Evolutionary conservation across 2,888 invertebrate genomes (phyloP), one percentile per base, ranked within the genome.

Genomic region (Rhagonycha fulva): DNA sequence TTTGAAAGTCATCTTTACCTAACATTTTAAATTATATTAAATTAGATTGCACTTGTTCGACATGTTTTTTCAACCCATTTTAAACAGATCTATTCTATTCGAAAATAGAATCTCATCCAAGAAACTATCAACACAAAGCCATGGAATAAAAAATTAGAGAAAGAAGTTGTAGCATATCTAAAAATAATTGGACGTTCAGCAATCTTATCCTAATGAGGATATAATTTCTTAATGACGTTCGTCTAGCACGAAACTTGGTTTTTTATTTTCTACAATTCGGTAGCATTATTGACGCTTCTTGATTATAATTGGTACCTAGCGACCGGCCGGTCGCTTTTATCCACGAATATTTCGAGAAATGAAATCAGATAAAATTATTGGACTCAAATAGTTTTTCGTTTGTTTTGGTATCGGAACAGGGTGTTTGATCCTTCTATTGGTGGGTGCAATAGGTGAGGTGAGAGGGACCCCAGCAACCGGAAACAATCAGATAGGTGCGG

Each of bases 401-500:
- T 77, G 47, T 72, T 70, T 77, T 71, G 67, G 71, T 19, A 19
- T 14, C 24, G 72, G 68, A 69, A 68, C 62, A 73, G 71, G 75
- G 78, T 75, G 76, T 78, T 74, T 76, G 76, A 73, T 77, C 77
- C 69, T 60, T 9, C 26, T 11, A 60, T 26, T 30, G 60, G 63
- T 47, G 61, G 66, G 63, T 70, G 62, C 68, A 69, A 69, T 68
- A 66, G 71, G 62, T 75, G 67, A 30, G 63, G 30, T 23, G 70
- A 9, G 72, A 23, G 60, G 62, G 62, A 30, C 70, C 68, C 30
- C 14, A 62, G 73, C 26, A 75, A 79, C 82, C 82, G 87, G 87
- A 87, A 87, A 86, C 84, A 83, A 86, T 84, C 84, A 84, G 84
- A 86, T 85, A 84, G 84, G 85, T 82, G 85, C 84, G 85, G 86